Evolutionary conservation across 2,113 vertebrate species (phyloP).

Genomic region (Laticauda colubrina): DNA sequence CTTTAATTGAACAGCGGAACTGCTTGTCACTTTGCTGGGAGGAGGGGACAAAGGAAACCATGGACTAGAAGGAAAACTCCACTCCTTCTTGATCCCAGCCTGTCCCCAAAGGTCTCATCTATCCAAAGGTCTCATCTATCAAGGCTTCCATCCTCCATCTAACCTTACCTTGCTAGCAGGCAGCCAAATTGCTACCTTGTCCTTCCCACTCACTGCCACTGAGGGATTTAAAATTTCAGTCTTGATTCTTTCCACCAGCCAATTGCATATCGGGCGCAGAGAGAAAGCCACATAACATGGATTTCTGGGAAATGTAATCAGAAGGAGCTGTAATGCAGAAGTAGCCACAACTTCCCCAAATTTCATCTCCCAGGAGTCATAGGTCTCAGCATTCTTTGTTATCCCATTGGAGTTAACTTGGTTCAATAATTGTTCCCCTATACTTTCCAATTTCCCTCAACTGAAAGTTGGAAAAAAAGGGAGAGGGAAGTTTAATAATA

Average conservation of each 20-base stretch:
- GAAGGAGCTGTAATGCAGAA: background rate
- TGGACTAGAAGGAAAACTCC: background rate
- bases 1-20: background rate
- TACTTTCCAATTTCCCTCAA: background rate
- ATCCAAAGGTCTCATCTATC: background rate
- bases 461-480: background rate
- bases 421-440: background rate
- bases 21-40: background rate
- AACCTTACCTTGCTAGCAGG: background rate
- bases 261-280: background rate
- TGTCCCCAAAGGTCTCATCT: background rate
- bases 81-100: background rate
- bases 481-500: background rate
- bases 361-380: background rate
- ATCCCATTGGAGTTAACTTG: background rate
- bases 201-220: background rate
- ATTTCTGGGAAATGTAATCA: background rate
- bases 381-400: background rate
- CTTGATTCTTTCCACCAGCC: background rate
- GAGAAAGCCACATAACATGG: background rate
- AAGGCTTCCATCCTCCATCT: background rate
- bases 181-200: background rate
- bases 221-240: background rate
- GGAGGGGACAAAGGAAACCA: background rate
- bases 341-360: background rate